A percentile compares a stretch with the other conserved stretches of the same genome.
Evolutionary conservation across 1,140 invertebrate species (phyloP).

Genomic region (Thereuonema tuberculata): DNA sequence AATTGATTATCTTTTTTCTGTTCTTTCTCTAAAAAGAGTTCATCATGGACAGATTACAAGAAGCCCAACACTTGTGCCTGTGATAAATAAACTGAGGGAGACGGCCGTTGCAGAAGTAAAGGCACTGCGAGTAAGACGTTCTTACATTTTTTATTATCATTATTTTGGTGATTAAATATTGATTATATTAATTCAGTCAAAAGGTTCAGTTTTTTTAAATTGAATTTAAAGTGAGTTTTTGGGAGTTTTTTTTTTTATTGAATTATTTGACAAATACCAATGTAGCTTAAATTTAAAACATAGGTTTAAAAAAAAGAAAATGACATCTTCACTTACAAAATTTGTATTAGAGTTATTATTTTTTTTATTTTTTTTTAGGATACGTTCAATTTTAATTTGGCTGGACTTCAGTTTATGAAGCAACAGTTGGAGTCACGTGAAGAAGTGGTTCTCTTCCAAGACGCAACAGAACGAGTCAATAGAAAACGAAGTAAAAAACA

Average conservation of each 20-base stretch:
- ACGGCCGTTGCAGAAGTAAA: slow-evolving; percentile 42
- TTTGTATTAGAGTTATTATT: too few species aligned
- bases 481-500: slow-evolving; percentile 50
- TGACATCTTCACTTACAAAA: too few species aligned
- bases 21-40: slow-evolving; percentile 34
- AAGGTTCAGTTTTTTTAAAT: too few species aligned
- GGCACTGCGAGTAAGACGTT: too few species aligned
- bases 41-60: slow-evolving; percentile 70
- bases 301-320: too few species aligned
- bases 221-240: too few species aligned
- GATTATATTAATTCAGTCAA: too few species aligned
- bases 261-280: too few species aligned
- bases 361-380: slow-evolving; percentile 50
- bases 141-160: too few species aligned
- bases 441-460: slow-evolving; percentile 64
- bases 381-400: slow-evolving; percentile 70
- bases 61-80: slow-evolving; percentile 48
- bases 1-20: background rate
- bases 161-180: too few species aligned
- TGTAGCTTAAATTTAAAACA: too few species aligned
- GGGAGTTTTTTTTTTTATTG: too few species aligned
- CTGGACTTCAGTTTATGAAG: slow-evolving; percentile 62
- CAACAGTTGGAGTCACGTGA: slow-evolving; percentile 63
- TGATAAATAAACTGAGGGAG: slow-evolving; percentile 50
- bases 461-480: slow-evolving; percentile 51